phyloP scores from a whole-genome alignment of 2,888 invertebrate species.

The Sarcophaga rosellei region DNA sequence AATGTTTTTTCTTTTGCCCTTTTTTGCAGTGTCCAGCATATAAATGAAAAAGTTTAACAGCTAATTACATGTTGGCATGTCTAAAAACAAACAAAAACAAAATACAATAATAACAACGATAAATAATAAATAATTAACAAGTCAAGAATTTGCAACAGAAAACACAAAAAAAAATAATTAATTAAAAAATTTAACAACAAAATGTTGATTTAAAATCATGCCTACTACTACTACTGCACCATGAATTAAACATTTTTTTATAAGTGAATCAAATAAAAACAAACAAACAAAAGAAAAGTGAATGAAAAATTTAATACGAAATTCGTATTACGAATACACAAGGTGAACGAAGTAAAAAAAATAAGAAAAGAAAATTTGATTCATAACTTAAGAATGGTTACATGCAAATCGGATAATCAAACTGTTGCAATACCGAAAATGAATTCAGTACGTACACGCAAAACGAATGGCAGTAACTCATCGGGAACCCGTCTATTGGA shows the following conservation, averaged over 20 bases:
- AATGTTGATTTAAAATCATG: conserved; percentile 48
- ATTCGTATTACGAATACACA: neutral
- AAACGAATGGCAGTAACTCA: conserved; percentile 76
- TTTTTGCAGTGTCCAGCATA: conserved; percentile 45
- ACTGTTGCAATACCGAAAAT: conserved; percentile 78
- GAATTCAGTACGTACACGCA: conserved; percentile 75
- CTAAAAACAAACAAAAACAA: conserved; percentile 14
- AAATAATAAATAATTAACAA: neutral
- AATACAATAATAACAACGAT: conserved; percentile 7
- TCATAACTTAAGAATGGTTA: conserved; percentile 76
- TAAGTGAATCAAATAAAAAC: conserved; percentile 10
- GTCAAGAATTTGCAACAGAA: conserved; percentile 36
- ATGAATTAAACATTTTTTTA: conserved; percentile 35
- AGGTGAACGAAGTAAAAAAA: neutral
- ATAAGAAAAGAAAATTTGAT: conserved; percentile 4
- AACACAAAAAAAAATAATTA: conserved; percentile 46
- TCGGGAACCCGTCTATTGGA: conserved; percentile 81
- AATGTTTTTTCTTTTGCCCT: conserved; percentile 28
- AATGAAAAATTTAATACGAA: neutral
- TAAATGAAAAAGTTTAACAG: conserved; percentile 44
- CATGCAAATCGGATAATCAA: conserved; percentile 80
- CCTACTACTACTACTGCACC: neutral
- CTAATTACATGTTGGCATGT: conserved; percentile 57
- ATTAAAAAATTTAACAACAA: conserved; percentile 66
- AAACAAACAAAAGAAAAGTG: neutral